Evolutionary conservation across 2,113 vertebrate genomes (phyloP).

Genomic region (Zosterops borbonicus): DNA sequence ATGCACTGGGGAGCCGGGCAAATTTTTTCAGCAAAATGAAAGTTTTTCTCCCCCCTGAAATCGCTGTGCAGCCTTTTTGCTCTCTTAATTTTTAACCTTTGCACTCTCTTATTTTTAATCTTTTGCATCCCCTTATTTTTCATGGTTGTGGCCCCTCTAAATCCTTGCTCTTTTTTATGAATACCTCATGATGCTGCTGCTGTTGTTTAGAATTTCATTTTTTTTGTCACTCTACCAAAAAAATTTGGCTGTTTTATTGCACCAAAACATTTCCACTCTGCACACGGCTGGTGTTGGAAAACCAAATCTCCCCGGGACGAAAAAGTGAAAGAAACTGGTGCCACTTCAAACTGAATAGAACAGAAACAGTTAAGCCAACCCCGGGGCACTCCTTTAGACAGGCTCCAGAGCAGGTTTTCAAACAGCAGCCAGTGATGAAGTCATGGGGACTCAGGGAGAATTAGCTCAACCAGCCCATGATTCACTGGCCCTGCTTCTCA

Average conservation of each 20-base stretch:
- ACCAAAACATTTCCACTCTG: neutral
- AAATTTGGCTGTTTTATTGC: neutral
- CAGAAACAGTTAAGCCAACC: slow-evolving; percentile 60
- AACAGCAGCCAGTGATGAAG: slow-evolving; percentile 33
- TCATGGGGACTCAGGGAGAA: slow-evolving; percentile 31
- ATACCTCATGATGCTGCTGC: neutral
- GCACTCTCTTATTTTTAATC: neutral
- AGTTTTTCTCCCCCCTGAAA: neutral
- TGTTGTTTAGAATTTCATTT: neutral
- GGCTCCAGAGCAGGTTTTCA: slow-evolving; percentile 23
- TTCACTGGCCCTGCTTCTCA: slow-evolving; percentile 31
- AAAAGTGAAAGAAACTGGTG: neutral
- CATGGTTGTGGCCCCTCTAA: neutral
- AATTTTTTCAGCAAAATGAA: neutral
- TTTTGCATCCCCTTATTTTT: neutral
- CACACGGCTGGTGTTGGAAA: neutral
- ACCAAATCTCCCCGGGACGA: neutral
- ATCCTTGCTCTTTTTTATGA: neutral
- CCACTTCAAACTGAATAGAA: neutral
- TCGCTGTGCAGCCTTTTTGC: neutral
- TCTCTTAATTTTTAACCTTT: neutral
- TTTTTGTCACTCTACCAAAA: neutral
- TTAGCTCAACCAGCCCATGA: slow-evolving; percentile 31
- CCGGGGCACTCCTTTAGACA: slow-evolving; percentile 27
- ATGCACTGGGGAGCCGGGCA: neutral